phyloP scores from a whole-genome alignment of 2,797 vertebrate species.

The Sphenopsis melanotis region DNA sequence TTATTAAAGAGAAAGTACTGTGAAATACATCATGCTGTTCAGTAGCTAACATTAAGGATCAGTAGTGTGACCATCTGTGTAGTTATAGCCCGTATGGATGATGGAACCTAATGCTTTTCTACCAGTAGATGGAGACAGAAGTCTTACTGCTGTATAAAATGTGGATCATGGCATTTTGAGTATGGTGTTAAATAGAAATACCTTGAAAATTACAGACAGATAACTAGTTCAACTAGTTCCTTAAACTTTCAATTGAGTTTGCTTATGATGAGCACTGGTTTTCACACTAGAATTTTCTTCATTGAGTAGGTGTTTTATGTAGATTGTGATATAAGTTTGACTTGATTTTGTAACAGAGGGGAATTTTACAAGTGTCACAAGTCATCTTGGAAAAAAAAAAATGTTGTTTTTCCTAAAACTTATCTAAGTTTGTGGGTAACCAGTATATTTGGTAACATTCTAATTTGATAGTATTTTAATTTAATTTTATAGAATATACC shows the following conservation, averaged over 20 bases:
- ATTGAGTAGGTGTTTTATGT: not conserved
- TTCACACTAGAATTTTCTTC: not conserved
- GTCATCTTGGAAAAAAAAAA: not conserved
- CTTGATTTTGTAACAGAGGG: not conserved
- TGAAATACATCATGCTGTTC: not conserved
- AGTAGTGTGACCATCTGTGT: not conserved
- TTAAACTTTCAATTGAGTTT: not conserved
- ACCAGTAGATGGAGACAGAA: slow-evolving; percentile 28
- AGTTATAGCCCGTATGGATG: not conserved
- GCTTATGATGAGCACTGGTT: not conserved
- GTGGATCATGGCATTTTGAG: not conserved
- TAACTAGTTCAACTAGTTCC: not conserved
- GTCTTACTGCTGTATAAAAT: not conserved
- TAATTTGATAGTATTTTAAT: not conserved
- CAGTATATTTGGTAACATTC: not conserved
- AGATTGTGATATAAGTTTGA: not conserved
- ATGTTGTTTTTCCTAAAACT: not conserved
- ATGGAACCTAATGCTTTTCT: not conserved
- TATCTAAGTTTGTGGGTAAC: not conserved
- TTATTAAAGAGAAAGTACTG: not conserved
- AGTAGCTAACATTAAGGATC: not conserved
- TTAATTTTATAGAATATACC: not conserved
- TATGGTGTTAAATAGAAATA: not conserved
- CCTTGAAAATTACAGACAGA: not conserved
- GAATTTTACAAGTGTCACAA: not conserved